Base-by-base conservation (phyloP, 1,140 invertebrate species). In the Drosophila insularis region DNA sequence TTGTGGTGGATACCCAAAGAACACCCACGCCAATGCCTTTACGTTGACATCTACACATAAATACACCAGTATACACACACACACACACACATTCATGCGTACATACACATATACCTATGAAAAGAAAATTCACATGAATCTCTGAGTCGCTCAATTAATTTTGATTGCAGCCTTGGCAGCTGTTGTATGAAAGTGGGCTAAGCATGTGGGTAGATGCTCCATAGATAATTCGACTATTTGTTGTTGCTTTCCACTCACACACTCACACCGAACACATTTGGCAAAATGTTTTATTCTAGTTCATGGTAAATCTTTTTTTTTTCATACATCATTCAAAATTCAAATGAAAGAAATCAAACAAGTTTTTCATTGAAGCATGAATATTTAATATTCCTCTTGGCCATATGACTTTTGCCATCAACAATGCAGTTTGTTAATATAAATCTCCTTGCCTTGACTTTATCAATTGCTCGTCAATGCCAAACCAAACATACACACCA, bases 81-180 rank as follows among this genome's bases (percentile, higher is more conserved):
- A 11, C 31, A 31, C 37, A 62, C 59, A 70, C 59, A 61, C 58
- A 54, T 27, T 27, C 1, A 4, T 23, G 4, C 27, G 27, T 50
- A 74, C 39, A 63, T 43, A 73, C 60, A 66, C 67, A 67, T 23
- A 23, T 37, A 63, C 43, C 4, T 46, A 50, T 14, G 8, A 50
- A 50, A 50, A 50, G 43, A 50, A 50, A 50, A 50, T 50, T 70
- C 80, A 68, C 80, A 82, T 69, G 76, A 77, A 79, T 66, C 74
- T 64, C 64, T 56, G 81, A 80, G 76, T 71, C 81, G 76, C 84
- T 89, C 84, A 89, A 87, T 87, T 87, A 87, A 89, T 87, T 87
- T 78, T 74, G 80, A 89, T 78, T 87, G 84, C 80, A 89, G 71
- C 84, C 84, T 89, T 87, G 84, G 84, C 84, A 86, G 84, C 79